These are phyloP conservation scores for Percopsis omiscomaycus DNA, from an alignment of 2,797 vertebrate genomes.

Conservation along the genomic window DNA sequence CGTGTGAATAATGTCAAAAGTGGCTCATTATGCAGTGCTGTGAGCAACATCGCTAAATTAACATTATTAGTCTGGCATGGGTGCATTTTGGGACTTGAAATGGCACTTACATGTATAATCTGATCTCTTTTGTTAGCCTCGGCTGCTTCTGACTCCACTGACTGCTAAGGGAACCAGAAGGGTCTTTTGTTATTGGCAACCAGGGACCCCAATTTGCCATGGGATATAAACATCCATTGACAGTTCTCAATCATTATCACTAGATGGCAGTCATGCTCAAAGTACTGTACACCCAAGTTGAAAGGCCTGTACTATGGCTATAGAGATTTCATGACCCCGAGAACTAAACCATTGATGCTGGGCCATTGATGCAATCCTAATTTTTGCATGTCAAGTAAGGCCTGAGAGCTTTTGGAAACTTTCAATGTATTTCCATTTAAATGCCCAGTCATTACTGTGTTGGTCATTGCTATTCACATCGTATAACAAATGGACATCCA, in stretches of 20 bases:
- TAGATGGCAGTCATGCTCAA: constrained; percentile 70
- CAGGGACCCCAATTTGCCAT: background rate
- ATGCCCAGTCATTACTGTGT: constrained; percentile 4
- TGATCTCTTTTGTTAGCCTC: constrained; percentile 67
- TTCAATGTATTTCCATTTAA: background rate
- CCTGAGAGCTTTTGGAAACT: background rate
- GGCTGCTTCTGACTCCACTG: constrained; percentile 58
- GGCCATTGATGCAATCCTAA: background rate
- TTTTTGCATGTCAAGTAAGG: background rate
- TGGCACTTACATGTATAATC: constrained; percentile 71
- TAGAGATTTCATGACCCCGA: background rate
- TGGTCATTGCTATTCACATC: background rate
- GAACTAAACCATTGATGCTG: background rate
- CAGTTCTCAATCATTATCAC: constrained; percentile 39
- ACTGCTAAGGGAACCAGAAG: constrained; percentile 57
- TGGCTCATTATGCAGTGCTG: background rate
- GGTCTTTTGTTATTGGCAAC: constrained; percentile 21
- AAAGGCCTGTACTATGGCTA: background rate
- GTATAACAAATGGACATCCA: background rate
- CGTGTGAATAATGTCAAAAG: background rate
- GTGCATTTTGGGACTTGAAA: background rate
- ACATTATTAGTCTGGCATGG: background rate
- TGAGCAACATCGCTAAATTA: no score
- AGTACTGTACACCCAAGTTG: constrained; percentile 1
- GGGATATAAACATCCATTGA: background rate